A percentile compares a stretch with the other conserved stretches of the same genome.
These are phyloP conservation scores for Microctenopoma steveboyesi DNA, from an alignment of 2,797 vertebrate species.

Conservation along the genomic window DNA sequence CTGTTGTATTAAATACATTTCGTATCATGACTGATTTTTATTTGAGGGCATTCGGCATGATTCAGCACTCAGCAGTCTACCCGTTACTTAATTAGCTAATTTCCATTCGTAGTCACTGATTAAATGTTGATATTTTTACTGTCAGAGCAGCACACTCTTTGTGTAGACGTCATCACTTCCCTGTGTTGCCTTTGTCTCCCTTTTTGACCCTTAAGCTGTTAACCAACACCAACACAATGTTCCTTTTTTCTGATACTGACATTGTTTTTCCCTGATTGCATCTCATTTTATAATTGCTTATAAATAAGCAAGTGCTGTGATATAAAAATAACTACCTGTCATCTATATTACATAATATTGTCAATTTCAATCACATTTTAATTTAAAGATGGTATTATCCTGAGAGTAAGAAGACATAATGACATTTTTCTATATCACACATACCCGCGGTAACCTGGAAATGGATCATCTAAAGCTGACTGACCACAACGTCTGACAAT, in stretches of 20 bases:
- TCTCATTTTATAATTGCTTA: not conserved
- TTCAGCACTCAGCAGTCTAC: constrained; percentile 35
- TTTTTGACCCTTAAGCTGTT: constrained; percentile 16
- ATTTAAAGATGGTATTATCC: not conserved
- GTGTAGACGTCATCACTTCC: constrained; percentile 12
- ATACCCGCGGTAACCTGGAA: not conserved
- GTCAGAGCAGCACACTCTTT: constrained; percentile 39
- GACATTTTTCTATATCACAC: constrained; percentile 8
- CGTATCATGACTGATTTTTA: constrained; percentile 22
- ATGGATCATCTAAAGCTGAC: not conserved
- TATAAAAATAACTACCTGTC: no score
- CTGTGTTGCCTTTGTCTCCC: constrained; percentile 5
- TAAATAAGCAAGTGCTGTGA: not conserved
- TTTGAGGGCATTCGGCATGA: constrained; percentile 14
- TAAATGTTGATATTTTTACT: constrained; percentile 46
- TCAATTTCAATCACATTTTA: no score
- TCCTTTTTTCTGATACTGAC: not conserved
- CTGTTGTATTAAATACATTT: constrained; percentile 17
- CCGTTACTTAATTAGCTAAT: constrained; percentile 43
- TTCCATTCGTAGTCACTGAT: constrained; percentile 40
- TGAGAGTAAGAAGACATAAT: not conserved
- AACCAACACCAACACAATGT: constrained; percentile 12
- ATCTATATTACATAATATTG: no score
- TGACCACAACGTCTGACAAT: not conserved
- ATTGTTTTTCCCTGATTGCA: not conserved